phyloP scores from a whole-genome alignment of 2,888 invertebrate species.

The Campoplex capitator region DNA sequence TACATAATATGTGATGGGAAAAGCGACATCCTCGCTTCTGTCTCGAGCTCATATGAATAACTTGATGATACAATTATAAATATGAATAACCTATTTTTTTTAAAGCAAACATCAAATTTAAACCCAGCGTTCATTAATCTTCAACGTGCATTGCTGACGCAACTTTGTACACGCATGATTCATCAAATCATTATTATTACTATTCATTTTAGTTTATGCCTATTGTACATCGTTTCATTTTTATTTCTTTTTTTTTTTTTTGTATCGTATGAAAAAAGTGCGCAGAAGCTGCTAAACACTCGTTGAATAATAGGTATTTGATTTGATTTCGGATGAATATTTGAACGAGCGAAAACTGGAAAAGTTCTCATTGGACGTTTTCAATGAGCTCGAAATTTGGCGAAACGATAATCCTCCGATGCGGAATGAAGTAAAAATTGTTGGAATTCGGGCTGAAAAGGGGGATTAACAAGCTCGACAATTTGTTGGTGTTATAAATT shows the following conservation, averaged over 20 bases:
- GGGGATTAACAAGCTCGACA: constrained; percentile 62
- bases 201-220: not conserved
- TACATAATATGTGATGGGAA: constrained; percentile 39
- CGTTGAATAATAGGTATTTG: not conserved
- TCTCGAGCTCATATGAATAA: constrained; percentile 22
- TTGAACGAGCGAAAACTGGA: not conserved
- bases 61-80: constrained; percentile 14
- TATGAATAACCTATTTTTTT: not conserved
- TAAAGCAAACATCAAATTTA: not conserved
- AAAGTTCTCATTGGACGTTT: constrained; percentile 27
- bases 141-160: not conserved
- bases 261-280: not conserved
- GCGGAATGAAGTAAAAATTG: constrained; percentile 63
- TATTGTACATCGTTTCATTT: not conserved
- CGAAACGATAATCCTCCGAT: constrained; percentile 50
- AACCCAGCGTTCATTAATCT: not conserved
- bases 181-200: too few relatives aligned
- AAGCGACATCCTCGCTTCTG: constrained; percentile 32
- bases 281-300: not conserved
- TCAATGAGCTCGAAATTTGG: constrained; percentile 44
- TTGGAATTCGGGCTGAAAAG: constrained; percentile 27
- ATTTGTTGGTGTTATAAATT: constrained; percentile 68
- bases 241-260: not conserved
- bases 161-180: not conserved
- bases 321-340: not conserved